Evolutionary conservation across 2,113 vertebrate species (phyloP).

Genomic region (Leptocoma aspasia): DNA sequence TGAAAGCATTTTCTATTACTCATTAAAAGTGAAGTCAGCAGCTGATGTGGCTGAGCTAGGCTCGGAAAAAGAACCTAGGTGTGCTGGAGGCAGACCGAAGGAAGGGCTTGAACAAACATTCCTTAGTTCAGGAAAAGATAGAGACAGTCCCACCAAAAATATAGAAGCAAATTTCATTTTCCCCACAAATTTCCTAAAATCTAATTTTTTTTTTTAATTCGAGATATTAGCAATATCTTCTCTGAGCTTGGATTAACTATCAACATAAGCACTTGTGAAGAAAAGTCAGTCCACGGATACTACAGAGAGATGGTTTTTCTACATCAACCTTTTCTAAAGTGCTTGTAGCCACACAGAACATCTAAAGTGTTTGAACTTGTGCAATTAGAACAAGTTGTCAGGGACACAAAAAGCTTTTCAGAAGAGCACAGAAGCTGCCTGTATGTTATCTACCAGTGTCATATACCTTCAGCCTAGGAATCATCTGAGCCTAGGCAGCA

Average conservation of each 20-base stretch:
- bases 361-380: constrained; percentile 70
- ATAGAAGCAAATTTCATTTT: neutral
- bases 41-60: neutral
- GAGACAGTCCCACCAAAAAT: neutral
- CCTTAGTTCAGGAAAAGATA: neutral
- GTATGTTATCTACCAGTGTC: constrained; percentile 61
- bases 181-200: neutral
- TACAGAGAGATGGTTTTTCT: constrained; percentile 60
- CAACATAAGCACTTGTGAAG: constrained; percentile 31
- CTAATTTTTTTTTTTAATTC: neutral
- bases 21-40: constrained; percentile 22
- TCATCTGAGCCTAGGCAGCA: constrained; percentile 65
- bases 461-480: constrained; percentile 66
- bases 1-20: constrained; percentile 50
- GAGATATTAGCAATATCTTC: neutral
- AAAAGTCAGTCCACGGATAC: neutral
- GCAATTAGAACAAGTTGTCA: constrained; percentile 74
- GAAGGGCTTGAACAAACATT: constrained; percentile 33
- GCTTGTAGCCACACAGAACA: constrained; percentile 55
- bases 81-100: constrained; percentile 3
- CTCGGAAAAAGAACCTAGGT: constrained; percentile 30
- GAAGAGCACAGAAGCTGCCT: constrained; percentile 62
- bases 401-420: constrained; percentile 73
- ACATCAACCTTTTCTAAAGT: constrained; percentile 62
- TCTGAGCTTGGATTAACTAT: neutral